phyloP scores from a whole-genome alignment of 2,797 vertebrate species.

The Sebastiscus tertius region DNA sequence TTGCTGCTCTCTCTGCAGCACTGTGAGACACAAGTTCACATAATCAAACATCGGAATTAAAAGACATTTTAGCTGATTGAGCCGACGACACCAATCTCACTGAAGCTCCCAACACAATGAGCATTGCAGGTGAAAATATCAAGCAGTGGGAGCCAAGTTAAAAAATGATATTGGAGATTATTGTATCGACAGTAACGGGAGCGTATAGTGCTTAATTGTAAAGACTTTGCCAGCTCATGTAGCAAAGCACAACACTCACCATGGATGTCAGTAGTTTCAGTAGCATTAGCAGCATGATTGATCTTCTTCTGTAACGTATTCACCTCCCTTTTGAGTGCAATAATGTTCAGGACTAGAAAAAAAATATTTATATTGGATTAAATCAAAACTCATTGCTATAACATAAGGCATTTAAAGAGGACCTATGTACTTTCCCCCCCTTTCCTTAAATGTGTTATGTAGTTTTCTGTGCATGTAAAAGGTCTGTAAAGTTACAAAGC shows the following conservation, averaged over 20 bases:
- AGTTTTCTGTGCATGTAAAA: too few relatives aligned
- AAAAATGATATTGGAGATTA: not conserved
- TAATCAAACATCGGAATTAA: not conserved
- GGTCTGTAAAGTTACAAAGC: too few relatives aligned
- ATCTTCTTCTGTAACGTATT: not conserved
- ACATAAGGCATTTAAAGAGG: not conserved
- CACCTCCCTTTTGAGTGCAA: conserved; percentile 30
- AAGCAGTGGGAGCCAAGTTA: not conserved
- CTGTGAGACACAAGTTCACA: conserved; percentile 28
- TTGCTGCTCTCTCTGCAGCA: conserved; percentile 14
- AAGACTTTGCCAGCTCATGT: not conserved
- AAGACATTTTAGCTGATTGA: not conserved
- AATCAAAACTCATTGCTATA: not conserved
- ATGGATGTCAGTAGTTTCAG: not conserved
- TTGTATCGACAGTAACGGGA: not conserved
- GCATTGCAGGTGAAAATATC: not conserved
- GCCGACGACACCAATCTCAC: not conserved
- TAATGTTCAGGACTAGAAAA: conserved; percentile 52
- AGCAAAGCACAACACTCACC: conserved; percentile 5
- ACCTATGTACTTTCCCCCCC: not conserved
- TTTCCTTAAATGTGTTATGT: too few relatives aligned
- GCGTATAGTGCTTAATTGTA: not conserved
- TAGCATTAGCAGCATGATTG: conserved; percentile 4
- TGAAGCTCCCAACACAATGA: too few relatives aligned
- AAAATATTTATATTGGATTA: not conserved